Conservation (phyloP, 2,797 vertebrate genomes). For the Phyllotis vaccarum region DNA sequence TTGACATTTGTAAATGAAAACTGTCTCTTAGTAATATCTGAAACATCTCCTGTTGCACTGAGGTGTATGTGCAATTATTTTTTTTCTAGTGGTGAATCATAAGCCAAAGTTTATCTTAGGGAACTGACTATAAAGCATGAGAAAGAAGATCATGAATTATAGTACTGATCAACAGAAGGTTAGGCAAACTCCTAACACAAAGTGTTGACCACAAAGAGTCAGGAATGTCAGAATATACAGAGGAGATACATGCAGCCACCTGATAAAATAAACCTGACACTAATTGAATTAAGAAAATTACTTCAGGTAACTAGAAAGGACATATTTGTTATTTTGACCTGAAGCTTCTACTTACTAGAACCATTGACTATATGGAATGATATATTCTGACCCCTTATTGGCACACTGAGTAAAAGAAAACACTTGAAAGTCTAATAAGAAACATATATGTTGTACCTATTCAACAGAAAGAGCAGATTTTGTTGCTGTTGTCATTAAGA, state of each 20-base stretch:
- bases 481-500: background rate
- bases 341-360: background rate
- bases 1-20: background rate
- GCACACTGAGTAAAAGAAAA: background rate
- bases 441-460: background rate
- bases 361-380: background rate
- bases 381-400: background rate
- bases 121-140: background rate
- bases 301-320: background rate
- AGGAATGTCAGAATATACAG: background rate
- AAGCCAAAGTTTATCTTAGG: background rate
- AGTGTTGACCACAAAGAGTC: background rate
- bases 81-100: background rate
- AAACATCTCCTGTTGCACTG: background rate
- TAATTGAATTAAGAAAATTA: background rate
- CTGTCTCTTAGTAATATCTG: background rate
- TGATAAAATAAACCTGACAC: background rate
- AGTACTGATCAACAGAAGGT: background rate
- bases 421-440: background rate
- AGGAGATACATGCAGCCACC: accelerated
- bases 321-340: accelerated
- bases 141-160: background rate
- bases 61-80: background rate
- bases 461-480: background rate
- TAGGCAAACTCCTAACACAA: background rate